Percentiles rank a stretch among this genome's conserved stretches.
phyloP scores from a whole-genome alignment of 2,888 invertebrate species.

The Ephialtes manifestator region DNA sequence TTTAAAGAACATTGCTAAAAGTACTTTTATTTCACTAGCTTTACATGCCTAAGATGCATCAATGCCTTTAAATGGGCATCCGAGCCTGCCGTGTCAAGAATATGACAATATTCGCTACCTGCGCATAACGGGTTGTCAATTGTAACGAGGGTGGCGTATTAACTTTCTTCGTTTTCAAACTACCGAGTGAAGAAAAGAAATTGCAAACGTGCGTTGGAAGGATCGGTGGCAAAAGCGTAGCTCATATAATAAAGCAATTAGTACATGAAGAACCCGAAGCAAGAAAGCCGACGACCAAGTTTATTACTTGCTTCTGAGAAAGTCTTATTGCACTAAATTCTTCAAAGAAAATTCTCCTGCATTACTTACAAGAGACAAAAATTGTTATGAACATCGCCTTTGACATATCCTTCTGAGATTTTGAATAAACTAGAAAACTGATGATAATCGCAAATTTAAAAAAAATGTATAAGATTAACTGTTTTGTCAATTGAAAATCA shows the following conservation, averaged over 20 bases:
- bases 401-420: too few species aligned
- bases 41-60: neutral
- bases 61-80: neutral
- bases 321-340: neutral
- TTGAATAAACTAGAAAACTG: neutral
- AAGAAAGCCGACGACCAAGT: neutral
- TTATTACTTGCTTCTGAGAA: neutral
- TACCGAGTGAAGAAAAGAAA: neutral
- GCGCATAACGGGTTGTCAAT: conserved; percentile 17
- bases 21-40: neutral
- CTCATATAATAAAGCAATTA: conserved; percentile 25
- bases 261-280: neutral
- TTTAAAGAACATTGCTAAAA: neutral
- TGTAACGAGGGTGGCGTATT: neutral
- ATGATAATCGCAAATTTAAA: neutral
- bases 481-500: neutral
- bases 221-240: conserved; percentile 5
- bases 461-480: neutral
- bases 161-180: neutral
- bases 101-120: conserved; percentile 33
- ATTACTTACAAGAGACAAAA: neutral
- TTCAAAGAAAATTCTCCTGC: neutral
- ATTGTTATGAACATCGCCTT: neutral
- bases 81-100: neutral
- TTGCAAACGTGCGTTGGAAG: neutral